These are phyloP conservation scores for Steinernema feltiae DNA, from an alignment of 1,140 invertebrate species.

Conservation along the genomic window DNA sequence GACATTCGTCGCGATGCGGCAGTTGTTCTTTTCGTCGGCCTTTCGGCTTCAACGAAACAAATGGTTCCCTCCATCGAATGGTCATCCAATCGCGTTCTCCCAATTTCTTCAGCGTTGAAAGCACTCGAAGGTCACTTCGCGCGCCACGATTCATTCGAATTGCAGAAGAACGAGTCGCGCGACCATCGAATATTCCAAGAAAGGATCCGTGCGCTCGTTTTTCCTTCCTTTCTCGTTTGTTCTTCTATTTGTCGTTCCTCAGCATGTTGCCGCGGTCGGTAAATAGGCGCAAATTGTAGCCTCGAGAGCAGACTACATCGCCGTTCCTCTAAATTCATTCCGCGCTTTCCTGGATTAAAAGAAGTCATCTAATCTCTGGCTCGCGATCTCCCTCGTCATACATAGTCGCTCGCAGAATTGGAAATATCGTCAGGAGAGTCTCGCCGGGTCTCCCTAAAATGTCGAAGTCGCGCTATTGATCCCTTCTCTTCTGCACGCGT, in stretches of 20 bases:
- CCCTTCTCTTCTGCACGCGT: neutral
- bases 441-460: constrained; percentile 4
- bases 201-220: neutral
- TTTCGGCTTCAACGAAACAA: too few species aligned
- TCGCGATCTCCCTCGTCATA: too few species aligned
- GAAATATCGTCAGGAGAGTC: neutral
- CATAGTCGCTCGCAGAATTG: neutral
- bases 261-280: too few species aligned
- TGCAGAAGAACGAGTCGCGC: neutral
- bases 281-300: too few species aligned
- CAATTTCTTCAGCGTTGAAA: neutral
- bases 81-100: neutral
- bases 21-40: neutral
- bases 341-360: neutral
- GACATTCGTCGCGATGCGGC: too few species aligned
- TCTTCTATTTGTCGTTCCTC: neutral
- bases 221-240: neutral
- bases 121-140: constrained; percentile 9
- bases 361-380: neutral
- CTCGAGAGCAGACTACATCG: too few species aligned
- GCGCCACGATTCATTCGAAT: neutral
- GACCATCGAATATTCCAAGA: neutral
- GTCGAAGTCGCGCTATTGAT: neutral
- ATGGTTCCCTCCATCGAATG: neutral
- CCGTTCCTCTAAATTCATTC: too few species aligned